phyloP scores from a whole-genome alignment of 2,888 invertebrate species.

The Eupeodes luniger region DNA sequence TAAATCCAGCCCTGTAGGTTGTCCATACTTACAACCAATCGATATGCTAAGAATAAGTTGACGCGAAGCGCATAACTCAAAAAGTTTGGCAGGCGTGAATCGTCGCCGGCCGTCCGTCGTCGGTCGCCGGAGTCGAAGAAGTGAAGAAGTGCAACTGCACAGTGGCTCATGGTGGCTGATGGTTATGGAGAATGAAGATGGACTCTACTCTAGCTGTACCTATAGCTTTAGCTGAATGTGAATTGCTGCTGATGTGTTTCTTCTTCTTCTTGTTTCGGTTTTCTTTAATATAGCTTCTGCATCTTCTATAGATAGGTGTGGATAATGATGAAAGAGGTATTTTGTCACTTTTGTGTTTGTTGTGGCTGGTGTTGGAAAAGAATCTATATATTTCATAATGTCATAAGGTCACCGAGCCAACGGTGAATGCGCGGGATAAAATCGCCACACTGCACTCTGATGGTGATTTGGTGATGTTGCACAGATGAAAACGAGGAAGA shows the following conservation, averaged over 20 bases:
- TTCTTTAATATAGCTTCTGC: not conserved
- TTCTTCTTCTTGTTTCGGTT: slow-evolving; percentile 12
- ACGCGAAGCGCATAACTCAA: slow-evolving; percentile 70
- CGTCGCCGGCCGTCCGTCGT: not conserved
- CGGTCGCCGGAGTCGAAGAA: not conserved
- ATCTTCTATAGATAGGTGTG: slow-evolving; percentile 53
- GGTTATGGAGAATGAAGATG: slow-evolving; percentile 19
- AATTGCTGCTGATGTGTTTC: not conserved
- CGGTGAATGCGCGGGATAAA: slow-evolving; percentile 48
- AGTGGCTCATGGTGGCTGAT: slow-evolving; percentile 42
- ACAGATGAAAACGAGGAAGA: slow-evolving; percentile 24
- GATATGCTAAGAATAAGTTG: slow-evolving; percentile 71
- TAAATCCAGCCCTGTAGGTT: not conserved
- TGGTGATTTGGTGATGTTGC: not conserved
- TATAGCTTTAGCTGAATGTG: not conserved
- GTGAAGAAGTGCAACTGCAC: slow-evolving; percentile 54
- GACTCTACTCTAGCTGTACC: slow-evolving; percentile 18
- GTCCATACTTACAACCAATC: slow-evolving; percentile 52
- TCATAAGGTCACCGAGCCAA: slow-evolving; percentile 70
- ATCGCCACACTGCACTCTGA: slow-evolving; percentile 46
- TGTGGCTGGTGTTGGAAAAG: slow-evolving; percentile 54
- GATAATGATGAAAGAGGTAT: slow-evolving; percentile 74
- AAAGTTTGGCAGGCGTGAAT: slow-evolving; percentile 70
- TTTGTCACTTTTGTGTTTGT: slow-evolving; percentile 74
- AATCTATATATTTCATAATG: slow-evolving; percentile 73